These are phyloP conservation scores for Prionailurus bengalensis DNA, from an alignment of 2,113 vertebrate species.

Conservation along the genomic window DNA sequence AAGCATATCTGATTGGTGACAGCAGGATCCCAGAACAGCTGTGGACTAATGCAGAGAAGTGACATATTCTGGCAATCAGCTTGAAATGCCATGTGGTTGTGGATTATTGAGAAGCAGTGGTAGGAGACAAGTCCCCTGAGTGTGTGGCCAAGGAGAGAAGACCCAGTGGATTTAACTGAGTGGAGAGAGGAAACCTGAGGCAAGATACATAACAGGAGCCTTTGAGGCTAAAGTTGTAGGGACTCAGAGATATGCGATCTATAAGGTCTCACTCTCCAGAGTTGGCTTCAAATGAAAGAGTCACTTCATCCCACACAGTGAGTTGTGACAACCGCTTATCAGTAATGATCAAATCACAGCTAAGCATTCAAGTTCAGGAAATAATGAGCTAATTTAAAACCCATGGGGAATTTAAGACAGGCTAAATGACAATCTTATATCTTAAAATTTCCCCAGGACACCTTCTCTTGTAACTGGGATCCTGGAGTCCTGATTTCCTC, in stretches of 20 bases:
- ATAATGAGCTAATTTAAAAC: slow-evolving; percentile 69
- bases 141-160: not conserved
- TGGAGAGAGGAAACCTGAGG: not conserved
- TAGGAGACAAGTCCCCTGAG: not conserved
- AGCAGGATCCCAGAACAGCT: slow-evolving; percentile 33
- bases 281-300: slow-evolving; percentile 76
- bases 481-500: not conserved
- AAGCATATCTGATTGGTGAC: slow-evolving; percentile 44
- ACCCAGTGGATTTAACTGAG: not conserved
- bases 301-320: slow-evolving; percentile 64
- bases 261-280: not conserved
- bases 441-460: slow-evolving; percentile 59
- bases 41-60: slow-evolving; percentile 29
- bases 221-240: not conserved
- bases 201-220: not conserved
- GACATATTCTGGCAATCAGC: slow-evolving; percentile 9
- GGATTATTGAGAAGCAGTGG: not conserved
- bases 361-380: slow-evolving; percentile 70
- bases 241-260: slow-evolving; percentile 47
- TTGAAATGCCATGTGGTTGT: not conserved
- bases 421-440: slow-evolving; percentile 18
- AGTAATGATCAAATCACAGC: slow-evolving; percentile 60
- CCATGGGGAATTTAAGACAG: slow-evolving; percentile 14
- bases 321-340: slow-evolving; percentile 63
- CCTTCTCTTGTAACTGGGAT: slow-evolving; percentile 22